Evolutionary conservation across 2,797 vertebrate genomes (phyloP).

Genomic region (Jordanella pulchra): DNA sequence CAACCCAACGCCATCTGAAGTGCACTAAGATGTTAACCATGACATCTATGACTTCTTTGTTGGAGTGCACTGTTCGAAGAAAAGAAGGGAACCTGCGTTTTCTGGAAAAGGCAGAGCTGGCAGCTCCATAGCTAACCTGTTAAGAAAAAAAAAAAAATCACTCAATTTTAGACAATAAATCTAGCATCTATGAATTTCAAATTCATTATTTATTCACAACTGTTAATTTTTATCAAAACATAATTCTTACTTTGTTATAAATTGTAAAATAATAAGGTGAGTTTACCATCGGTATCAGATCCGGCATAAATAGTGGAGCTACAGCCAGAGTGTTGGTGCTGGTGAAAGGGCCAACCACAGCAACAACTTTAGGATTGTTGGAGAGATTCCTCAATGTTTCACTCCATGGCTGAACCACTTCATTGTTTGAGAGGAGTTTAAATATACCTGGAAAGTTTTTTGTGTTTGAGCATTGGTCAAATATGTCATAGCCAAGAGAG

Average conservation of each 20-base stretch:
- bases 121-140: conserved; percentile 73
- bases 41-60: conserved; percentile 74
- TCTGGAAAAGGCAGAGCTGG: conserved; percentile 55
- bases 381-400: conserved; percentile 16
- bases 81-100: conserved; percentile 76
- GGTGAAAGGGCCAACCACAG: conserved; percentile 65
- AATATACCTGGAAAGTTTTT: conserved; percentile 63
- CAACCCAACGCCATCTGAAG: conserved; percentile 86
- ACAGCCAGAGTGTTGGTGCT: conserved; percentile 61
- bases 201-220: background rate
- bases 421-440: conserved; percentile 57
- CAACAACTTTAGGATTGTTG: conserved; percentile 50
- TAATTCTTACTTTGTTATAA: too few species aligned
- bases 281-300: conserved; percentile 74
- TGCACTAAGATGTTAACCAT: conserved; percentile 73
- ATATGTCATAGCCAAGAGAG: conserved; percentile 81
- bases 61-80: conserved; percentile 79
- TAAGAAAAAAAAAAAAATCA: conserved; percentile 4
- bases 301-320: conserved; percentile 68
- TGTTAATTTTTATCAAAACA: background rate
- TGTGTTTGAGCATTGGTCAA: conserved; percentile 76
- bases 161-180: background rate
- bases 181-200: background rate
- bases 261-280: background rate
- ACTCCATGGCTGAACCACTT: conserved; percentile 39